A percentile compares a stretch with the other conserved stretches of the same genome.
phyloP scores from a whole-genome alignment of 1,140 invertebrate genomes.

The Idris sp. region DNA sequence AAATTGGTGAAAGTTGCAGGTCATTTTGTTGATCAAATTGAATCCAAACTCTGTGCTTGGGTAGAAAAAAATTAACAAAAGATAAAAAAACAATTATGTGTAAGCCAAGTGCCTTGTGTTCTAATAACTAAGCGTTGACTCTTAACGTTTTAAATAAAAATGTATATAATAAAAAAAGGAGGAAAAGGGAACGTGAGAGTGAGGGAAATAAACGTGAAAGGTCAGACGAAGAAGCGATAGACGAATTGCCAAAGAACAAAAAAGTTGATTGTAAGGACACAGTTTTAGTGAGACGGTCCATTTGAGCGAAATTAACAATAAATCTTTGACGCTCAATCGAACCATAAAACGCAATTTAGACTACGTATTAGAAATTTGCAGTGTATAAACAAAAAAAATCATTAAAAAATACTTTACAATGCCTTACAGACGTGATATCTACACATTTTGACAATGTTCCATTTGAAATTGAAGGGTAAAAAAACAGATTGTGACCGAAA shows the following conservation, averaged over 20 bases:
- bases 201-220: too few species aligned
- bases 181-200: constrained; percentile 35
- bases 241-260: constrained; percentile 36
- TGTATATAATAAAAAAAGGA: constrained; percentile 67
- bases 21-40: constrained; percentile 27
- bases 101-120: constrained; percentile 79
- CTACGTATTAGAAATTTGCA: constrained; percentile 42
- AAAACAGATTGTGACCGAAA: constrained; percentile 5
- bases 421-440: constrained; percentile 55
- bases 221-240: constrained; percentile 7
- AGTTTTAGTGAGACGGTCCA: constrained; percentile 31
- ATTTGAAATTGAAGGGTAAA: constrained; percentile 29
- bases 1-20: constrained; percentile 18
- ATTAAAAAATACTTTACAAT: constrained; percentile 47
- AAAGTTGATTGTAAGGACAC: constrained; percentile 9
- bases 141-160: constrained; percentile 71
- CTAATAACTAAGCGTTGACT: constrained; percentile 78
- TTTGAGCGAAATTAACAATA: constrained; percentile 27
- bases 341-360: constrained; percentile 32
- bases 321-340: constrained; percentile 32
- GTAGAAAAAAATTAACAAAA: constrained; percentile 64
- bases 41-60: constrained; percentile 38
- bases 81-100: constrained; percentile 74
- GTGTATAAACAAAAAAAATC: constrained; percentile 52
- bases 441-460: constrained; percentile 32